Base-by-base conservation (phyloP, 2,888 invertebrate species). In the Electrophaes corylata region DNA sequence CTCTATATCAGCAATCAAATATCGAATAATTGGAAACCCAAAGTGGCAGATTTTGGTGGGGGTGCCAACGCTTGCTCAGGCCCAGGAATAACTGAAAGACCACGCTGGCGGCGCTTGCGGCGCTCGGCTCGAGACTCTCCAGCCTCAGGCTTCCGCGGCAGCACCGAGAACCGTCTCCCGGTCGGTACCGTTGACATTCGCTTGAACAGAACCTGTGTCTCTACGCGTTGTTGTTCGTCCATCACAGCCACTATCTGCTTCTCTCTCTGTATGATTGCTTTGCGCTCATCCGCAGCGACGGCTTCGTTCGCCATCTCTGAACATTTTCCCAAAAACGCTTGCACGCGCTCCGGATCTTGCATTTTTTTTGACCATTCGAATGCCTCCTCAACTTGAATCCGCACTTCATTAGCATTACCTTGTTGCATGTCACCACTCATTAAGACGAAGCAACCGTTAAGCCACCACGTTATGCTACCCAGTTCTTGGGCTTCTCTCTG, bases 351-450 rank as follows among this genome's bases (percentile, higher is more conserved):
- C 1, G 88, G 80, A 67, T 89, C 86, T 51, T 81, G 83, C 62
- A 89, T 52, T 64, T 84, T 88, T 63, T 88, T 89, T 0, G 88
- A 80, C 76, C 79, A 87, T 60, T 88, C 86, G 46, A 78, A 81
- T 10, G 90, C 90, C 66, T 89, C 89, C 62, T 90, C 91, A 0
- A 91, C 88, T 64, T 84, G 79, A 52, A 86, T 81, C 8, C 87
- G 82, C 4, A 91, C 89, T 60, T 91, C 91, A 52, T 91, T 91
- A 0, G 86, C 76, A 53, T 91, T 91, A 3, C 86, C 86, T 70
- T 91, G 91, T 63, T 90, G 90, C 89, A 91, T 90, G 47, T 91
- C 91, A 1, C 90, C 88, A 52, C 88, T 89, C 84, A 91, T 87
- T 3, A 91, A 60, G 1, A 84, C 86, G 47, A 91, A 90, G 33